A percentile compares a stretch with the other conserved stretches of the same genome.
Evolutionary conservation across 2,113 vertebrate genomes (phyloP).

Genomic region (Sander lucioperca): DNA sequence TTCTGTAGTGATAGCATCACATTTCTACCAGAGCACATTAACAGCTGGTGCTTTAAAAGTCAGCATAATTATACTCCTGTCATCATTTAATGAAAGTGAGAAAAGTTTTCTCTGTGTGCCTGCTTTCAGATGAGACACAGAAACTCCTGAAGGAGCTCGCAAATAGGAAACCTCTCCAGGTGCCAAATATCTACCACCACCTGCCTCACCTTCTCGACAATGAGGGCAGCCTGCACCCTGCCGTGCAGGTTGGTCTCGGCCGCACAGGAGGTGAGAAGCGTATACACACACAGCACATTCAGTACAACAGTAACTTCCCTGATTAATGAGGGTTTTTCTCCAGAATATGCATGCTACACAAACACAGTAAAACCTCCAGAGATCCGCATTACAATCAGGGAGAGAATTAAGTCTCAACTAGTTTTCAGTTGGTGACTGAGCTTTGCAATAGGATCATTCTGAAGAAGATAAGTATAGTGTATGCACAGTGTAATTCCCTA

Average conservation of each 20-base stretch:
- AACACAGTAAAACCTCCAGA: slow-evolving; percentile 31
- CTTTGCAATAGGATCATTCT: not conserved
- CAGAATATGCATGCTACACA: not conserved
- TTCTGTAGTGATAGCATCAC: not conserved
- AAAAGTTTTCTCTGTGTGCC: not conserved
- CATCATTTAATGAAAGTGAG: not conserved
- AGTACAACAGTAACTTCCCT: not conserved
- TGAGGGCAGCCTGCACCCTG: slow-evolving; percentile 96
- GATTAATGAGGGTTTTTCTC: not conserved
- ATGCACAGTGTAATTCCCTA: not conserved
- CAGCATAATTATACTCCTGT: not conserved
- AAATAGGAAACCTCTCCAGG: slow-evolving; percentile 94
- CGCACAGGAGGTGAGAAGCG: slow-evolving; percentile 92
- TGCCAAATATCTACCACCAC: slow-evolving; percentile 99
- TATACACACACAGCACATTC: not conserved
- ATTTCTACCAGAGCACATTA: not conserved
- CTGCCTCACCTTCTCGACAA: slow-evolving; percentile 98
- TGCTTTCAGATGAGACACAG: slow-evolving; percentile 91
- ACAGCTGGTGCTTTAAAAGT: slow-evolving; percentile 12
- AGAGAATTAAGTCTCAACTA: slow-evolving; percentile 49
- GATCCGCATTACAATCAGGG: slow-evolving; percentile 33
- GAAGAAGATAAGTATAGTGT: not conserved
- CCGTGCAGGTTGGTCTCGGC: slow-evolving; percentile 93
- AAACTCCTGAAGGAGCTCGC: slow-evolving; percentile 95
- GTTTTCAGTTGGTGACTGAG: slow-evolving; percentile 29